Conservation (phyloP, 2,113 vertebrate genomes). For the Psittacus erithacus region DNA sequence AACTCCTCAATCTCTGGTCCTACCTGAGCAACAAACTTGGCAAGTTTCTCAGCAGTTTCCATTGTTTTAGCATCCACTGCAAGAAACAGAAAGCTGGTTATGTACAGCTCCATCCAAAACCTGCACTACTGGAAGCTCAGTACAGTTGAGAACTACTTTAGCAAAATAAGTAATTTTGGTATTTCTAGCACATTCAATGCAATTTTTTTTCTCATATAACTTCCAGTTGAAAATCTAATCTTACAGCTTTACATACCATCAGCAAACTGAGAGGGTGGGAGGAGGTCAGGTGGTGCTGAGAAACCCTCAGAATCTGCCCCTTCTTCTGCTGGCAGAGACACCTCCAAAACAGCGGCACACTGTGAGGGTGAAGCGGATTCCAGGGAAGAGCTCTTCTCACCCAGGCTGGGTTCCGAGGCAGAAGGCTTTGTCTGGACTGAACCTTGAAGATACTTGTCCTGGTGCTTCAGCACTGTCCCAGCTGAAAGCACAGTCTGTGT, state of each 20-base stretch:
- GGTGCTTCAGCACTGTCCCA: constrained; percentile 45
- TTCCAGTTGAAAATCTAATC: background rate
- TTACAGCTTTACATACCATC: constrained; percentile 56
- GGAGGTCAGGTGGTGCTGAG: background rate
- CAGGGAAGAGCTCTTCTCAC: background rate
- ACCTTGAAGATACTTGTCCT: background rate
- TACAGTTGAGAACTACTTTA: background rate
- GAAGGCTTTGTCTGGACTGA: background rate
- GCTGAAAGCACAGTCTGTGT: constrained; percentile 73
- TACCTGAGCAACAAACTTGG: constrained; percentile 79
- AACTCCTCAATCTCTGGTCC: constrained; percentile 82
- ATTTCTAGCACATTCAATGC: background rate
- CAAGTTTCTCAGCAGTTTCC: constrained; percentile 80
- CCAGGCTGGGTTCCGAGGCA: background rate
- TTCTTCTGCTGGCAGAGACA: background rate
- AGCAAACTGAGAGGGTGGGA: constrained; percentile 33
- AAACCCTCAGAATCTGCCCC: background rate
- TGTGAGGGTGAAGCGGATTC: background rate
- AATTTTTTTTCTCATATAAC: background rate
- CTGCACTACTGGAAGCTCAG: background rate
- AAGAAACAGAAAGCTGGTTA: background rate
- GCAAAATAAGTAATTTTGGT: background rate
- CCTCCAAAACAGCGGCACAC: background rate
- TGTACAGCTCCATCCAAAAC: background rate
- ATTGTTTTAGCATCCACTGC: constrained; percentile 78